Evolutionary conservation across 2,888 invertebrate genomes (phyloP), one percentile per base, ranked within the genome.

Genomic region (Argyresthia goedartella): DNA sequence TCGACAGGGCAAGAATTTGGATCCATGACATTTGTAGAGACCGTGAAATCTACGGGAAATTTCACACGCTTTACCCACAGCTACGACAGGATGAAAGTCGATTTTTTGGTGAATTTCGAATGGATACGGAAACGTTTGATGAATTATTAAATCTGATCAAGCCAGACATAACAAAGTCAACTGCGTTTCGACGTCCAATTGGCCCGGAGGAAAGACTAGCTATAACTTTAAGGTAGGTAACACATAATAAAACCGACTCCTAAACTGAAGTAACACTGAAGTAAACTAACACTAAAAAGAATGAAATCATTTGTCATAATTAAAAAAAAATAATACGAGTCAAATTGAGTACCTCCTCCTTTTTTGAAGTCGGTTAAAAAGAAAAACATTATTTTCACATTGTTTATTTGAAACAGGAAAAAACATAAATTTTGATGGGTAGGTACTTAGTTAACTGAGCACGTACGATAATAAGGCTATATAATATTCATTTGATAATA

Each of bases 121-220:
- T 25, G 25, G 25, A 25, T 25, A 25, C 25, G 25, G 25, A 25
- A 25, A 25, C 25, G 25, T 49, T 49, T 50, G 53, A 53, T 52
- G 52, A 46, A 46, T 47, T 47, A 36, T 46, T 52, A 46, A 47
- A 46, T 36, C 41, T 52, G 52, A 52, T 52, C 49, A 44, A 44
- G 33, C 48, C 42, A 52, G 53, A 53, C 48, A 55, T 55, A 53
- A 52, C 46, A 52, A 53, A 55, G 53, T 53, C 53, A 55, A 53
- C 53, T 52, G 53, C 55, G 46, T 55, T 50, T 48, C 52, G 55
- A 35, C 48, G 53, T 48, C 53, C 55, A 50, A 55, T 55, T 50
- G 52, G 53, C 52, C 50, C 53, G 53, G 52, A 55, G 50, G 53
- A 55, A 55, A 46, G 55, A 50, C 50, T 55, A 52, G 53, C 54